Evolutionary conservation across 2,113 vertebrate species (phyloP).

Genomic region (cattle (Bos taurus)): ARS-UCD2.0 NC_037329.1:78833501-78834000

Average conservation of each 20-base stretch:
- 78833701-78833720: not conserved
- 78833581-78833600: not conserved
- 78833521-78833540: not conserved
- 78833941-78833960: too few species aligned
- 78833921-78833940: too few species aligned
- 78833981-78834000: too few species aligned
- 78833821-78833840: not conserved
- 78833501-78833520: not conserved
- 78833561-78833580: not conserved
- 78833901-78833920: too few species aligned
- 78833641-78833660: not conserved
- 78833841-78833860: rapidly evolving
- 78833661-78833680: not conserved
- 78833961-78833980: too few species aligned
- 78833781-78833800: not conserved
- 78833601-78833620: not conserved
- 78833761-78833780: not conserved
- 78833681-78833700: not conserved
- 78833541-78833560: not conserved
- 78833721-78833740: not conserved
- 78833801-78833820: not conserved
- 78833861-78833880: too few species aligned
- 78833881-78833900: too few species aligned
- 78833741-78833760: not conserved
- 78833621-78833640: not conserved